Evolutionary conservation across 92 coral and sea anemone species (phyloP).

Genomic region (Phymanthus crucifer): DNA sequence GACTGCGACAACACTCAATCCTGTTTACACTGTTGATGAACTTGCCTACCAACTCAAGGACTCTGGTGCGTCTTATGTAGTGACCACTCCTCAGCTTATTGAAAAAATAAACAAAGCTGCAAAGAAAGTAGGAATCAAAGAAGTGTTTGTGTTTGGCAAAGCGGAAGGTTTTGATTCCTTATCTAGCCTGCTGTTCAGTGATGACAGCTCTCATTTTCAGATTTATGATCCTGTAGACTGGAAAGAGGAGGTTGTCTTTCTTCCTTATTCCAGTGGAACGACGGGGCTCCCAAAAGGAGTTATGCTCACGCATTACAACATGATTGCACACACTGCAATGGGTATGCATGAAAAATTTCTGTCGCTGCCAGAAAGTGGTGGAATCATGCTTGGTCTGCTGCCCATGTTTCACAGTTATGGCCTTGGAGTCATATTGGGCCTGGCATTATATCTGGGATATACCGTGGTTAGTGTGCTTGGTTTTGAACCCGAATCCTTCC

Average conservation of each 20-base stretch:
- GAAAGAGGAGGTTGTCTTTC: slow-evolving; percentile 59
- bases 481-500: slow-evolving; percentile 61
- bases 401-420: slow-evolving; percentile 74
- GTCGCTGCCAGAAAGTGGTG: background rate
- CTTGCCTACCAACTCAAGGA: slow-evolving; percentile 67
- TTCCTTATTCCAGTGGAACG: slow-evolving; percentile 90
- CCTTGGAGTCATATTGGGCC: slow-evolving; percentile 39
- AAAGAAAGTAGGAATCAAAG: slow-evolving; percentile 48
- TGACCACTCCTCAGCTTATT: slow-evolving; percentile 69
- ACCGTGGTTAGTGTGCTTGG: slow-evolving; percentile 56
- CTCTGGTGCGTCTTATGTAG: slow-evolving; percentile 63
- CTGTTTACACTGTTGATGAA: slow-evolving; percentile 64
- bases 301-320: slow-evolving; percentile 81
- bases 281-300: slow-evolving; percentile 89
- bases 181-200: slow-evolving; percentile 58
- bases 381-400: slow-evolving; percentile 47
- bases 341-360: background rate
- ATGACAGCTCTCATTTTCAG: slow-evolving; percentile 75
- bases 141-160: slow-evolving; percentile 70
- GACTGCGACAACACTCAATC: slow-evolving; percentile 60
- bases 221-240: slow-evolving; percentile 57
- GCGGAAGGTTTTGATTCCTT: slow-evolving; percentile 66
- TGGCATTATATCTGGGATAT: slow-evolving; percentile 28
- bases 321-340: slow-evolving; percentile 32
- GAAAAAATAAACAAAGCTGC: slow-evolving; percentile 72